Base-by-base conservation (phyloP, 2,888 invertebrate species). In the Drosophila emarginata region DNA sequence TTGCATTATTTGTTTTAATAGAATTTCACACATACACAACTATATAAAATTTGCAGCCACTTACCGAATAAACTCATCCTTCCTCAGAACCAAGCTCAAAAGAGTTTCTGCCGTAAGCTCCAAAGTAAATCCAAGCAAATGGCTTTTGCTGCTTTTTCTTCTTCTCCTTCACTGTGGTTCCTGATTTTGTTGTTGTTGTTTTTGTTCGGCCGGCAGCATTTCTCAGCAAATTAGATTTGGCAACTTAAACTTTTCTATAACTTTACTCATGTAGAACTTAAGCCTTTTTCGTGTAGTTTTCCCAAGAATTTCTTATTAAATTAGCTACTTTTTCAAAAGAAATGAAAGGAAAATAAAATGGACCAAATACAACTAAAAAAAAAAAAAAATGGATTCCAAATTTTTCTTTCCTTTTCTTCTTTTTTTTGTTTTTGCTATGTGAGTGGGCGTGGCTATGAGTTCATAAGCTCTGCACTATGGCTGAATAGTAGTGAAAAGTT, bases 161-260 rank as follows among this genome's bases (percentile, higher is more conserved):
- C 37, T 54, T 12, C 45, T 37, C n/a, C 56, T 64, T 23, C 21
- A 12, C 45, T 45, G 45, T 45, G 45, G 61, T 62, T 52, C 50
- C 67, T 26, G 50, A 40, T 68, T 50, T 21, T 39, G 39, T 67
- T 40, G 37, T 65, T 18, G 26, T 52, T 23, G 51, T 52, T 36
- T 14, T 54, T 79, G 61, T 74, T 80, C 61, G 57, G 62, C 23
- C 63, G 57, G 62, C 23, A 74, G 69, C 74, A 71, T 65, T 75
- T 70, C 70, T 67, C 52, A 64, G 63, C 72, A 87, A 87, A 82
- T 82, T 85, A 72, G 77, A 77, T 87, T 87, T 72, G 67, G 65
- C 62, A 87, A 82, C 75, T 75, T 86, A 52, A 85, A 86, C 71
- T 86, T 85, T 85, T 79, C 88, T 75, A 79, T 77, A 85, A 82